Base-by-base conservation (phyloP, 2,113 vertebrate genomes). In the Atractosteus spatula region DNA sequence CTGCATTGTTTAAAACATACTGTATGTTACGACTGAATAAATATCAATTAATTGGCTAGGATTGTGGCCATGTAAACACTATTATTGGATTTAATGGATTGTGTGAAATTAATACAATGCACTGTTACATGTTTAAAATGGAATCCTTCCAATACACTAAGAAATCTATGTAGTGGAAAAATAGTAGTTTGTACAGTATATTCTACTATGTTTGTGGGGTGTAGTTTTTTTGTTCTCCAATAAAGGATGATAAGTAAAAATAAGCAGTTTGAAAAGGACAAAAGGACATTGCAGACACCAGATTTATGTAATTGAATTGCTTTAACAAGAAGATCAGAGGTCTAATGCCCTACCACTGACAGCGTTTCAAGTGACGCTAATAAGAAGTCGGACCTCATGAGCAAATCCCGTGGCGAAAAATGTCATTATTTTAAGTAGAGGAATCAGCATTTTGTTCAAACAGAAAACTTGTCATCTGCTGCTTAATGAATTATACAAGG, bases 401-500 rank as follows among this genome's bases (percentile, higher is more conserved):
- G 41, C 45, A 56, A 8, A 59, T 44, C 17, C n/a, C 17, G 41
- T 4, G 11, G 29, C 55, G 57, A 62, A 29, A 41, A 13, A 68
- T 68, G 73, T 69, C 51, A 55, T 69, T 56, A 62, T 62, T 73
- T 68, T 13, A 55, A 41, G 59, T 70, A 17, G 17, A n/a, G 65
- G 63, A 68, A 68, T 68, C n/a, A 70, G 54, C 29, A 11, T 65
- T 68, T 64, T 29, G 8, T 68, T 42, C 13, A 69, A 41, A 16
- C 42, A 41, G 41, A 10, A 14, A 59, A 68, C 14, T 76, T 65
- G 62, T 74, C 54, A 65, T 68, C 65, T 74, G 62, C 63, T 67
- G 71, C 62, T 59, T 65, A 41, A 41, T 42, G 62, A 70, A 76
- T 10, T 65, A 64, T 57, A 70, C 63, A 73, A 72, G 57, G 75